phyloP scores from a whole-genome alignment of 1,140 invertebrate genomes.

The Carposina sasakii region DNA sequence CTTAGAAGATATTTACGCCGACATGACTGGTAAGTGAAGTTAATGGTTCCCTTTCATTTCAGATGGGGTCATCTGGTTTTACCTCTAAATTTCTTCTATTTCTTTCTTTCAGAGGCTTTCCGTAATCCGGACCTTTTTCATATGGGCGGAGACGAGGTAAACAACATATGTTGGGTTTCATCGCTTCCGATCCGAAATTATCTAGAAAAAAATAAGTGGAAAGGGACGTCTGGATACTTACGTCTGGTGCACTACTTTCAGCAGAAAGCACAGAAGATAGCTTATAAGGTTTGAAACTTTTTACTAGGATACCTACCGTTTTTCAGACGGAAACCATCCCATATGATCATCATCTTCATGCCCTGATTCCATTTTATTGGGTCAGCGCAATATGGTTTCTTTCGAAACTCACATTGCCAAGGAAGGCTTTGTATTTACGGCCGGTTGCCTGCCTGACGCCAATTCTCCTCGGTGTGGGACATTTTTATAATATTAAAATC shows the following conservation, averaged over 20 bases:
- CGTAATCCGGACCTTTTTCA: slow-evolving; percentile 86
- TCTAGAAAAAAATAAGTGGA: slow-evolving; percentile 79
- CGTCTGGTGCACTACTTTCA: slow-evolving; percentile 86
- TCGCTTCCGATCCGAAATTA: slow-evolving; percentile 78
- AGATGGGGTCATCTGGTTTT: no score
- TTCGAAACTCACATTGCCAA: no score
- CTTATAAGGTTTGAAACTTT: slow-evolving; percentile 68
- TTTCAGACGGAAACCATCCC: no score
- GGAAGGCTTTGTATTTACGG: no score
- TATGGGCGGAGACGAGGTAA: slow-evolving; percentile 92
- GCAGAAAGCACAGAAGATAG: slow-evolving; percentile 75
- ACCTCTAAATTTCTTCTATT: not conserved
- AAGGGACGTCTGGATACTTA: slow-evolving; percentile 76
- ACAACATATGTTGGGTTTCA: slow-evolving; percentile 84
- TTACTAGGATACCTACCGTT: no score
- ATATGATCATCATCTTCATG: no score
- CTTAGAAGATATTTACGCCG: slow-evolving; percentile 79
- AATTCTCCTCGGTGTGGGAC: no score
- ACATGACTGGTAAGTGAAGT: slow-evolving; percentile 72
- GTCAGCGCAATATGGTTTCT: no score
- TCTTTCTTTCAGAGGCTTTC: slow-evolving; percentile 73
- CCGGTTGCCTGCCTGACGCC: no score
- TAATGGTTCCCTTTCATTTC: no score
- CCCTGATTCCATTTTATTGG: no score
- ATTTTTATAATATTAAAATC: no score